Percentiles rank a stretch among this genome's conserved stretches.
These are phyloP conservation scores for Coronaproctus castanopsis DNA, from an alignment of 2,888 invertebrate genomes.

Conservation along the genomic window DNA sequence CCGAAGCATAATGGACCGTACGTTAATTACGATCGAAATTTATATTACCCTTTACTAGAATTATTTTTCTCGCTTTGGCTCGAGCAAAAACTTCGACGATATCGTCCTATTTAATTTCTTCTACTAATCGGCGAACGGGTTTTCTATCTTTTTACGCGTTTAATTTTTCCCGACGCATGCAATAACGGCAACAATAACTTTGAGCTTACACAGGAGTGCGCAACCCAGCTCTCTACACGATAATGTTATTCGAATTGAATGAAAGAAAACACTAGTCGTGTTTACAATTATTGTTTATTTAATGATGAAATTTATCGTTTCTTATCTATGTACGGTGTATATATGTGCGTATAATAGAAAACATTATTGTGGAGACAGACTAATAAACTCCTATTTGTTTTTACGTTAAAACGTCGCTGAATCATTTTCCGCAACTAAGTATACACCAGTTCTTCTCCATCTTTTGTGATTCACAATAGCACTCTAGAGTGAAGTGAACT, in stretches of 20 bases:
- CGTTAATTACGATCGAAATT: too few species aligned
- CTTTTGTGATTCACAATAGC: not conserved
- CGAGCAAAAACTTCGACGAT: too few species aligned
- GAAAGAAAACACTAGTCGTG: not conserved
- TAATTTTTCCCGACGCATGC: too few species aligned
- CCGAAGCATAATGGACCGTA: too few species aligned
- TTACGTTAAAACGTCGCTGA: not conserved
- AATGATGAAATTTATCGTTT: not conserved
- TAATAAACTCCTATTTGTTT: not conserved
- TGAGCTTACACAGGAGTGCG: too few species aligned
- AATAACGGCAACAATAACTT: too few species aligned
- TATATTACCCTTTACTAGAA: too few species aligned
- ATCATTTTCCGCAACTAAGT: not conserved
- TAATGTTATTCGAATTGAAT: not conserved
- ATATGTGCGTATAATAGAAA: not conserved
- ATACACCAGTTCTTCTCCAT: not conserved
- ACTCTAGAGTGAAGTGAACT: not conserved
- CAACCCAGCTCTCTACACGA: not conserved
- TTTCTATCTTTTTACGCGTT: too few species aligned
- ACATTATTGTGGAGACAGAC: not conserved
- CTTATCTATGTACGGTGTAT: not conserved
- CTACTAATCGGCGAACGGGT: too few species aligned
- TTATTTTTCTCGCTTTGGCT: too few species aligned
- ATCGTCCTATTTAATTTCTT: too few species aligned
- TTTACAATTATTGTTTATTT: not conserved